Evolutionary conservation across 2,888 invertebrate genomes (phyloP), one percentile per base, ranked within the genome.

Genomic region (Euproctis similis): DNA sequence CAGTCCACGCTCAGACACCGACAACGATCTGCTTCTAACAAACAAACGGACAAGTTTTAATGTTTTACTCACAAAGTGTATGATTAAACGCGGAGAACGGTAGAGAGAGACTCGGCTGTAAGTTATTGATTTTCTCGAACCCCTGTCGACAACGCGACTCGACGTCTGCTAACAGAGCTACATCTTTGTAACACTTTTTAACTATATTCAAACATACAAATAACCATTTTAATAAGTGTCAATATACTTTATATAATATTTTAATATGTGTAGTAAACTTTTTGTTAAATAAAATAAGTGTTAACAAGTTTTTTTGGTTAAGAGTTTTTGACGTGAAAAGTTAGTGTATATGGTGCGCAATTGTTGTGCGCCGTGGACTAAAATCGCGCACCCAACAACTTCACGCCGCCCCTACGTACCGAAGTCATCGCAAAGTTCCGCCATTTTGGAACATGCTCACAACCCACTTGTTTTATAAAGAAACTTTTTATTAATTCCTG

Each of bases 401-500:
- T 85, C 84, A 82, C 73, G 68, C 71, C 77, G 82, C 71, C 82
- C n/a, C 72, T 78, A 72, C 82, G 85, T 82, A 73, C 77, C 85
- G 85, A 85, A 85, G 84, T 85, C 85, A 81, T 77, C 82, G 75
- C 84, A 72, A 85, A 85, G 84, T 85, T 85, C 85, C 85, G 84
- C 85, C 85, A 85, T 85, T 85, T 85, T 85, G 84, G 85, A 80
- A 85, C 85, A 85, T 85, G 85, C 85, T 85, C 85, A 82, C 85
- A 82, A 82, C 84, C 85, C 80, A 85, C 85, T 85, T 85, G 85
- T 85, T 85, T 85, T 84, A 80, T 82, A 85, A 85, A 85, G 85
- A 85, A 85, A 85, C 85, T 85, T 85, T 85, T 85, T 85, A 85
- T 85, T 85, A 85, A 85, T 85, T 85, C 85, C 80, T 82, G 81